A percentile compares a stretch with the other conserved stretches of the same genome.
phyloP scores from a whole-genome alignment of 2,888 invertebrate genomes.

The Habroteleia sp. region DNA sequence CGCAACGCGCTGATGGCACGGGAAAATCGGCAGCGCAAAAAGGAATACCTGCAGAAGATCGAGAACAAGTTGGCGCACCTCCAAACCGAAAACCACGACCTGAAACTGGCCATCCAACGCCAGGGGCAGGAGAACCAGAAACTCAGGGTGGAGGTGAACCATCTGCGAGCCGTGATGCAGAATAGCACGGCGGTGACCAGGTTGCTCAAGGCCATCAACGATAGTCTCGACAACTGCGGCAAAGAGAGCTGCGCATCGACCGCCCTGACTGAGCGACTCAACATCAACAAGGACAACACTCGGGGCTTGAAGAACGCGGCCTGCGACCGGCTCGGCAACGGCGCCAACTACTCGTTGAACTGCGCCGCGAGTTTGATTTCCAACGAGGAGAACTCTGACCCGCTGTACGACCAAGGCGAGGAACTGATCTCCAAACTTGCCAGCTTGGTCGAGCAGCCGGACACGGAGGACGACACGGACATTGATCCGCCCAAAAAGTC shows the following conservation, averaged over 20 bases:
- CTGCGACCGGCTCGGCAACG: not conserved
- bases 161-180: conserved; percentile 82
- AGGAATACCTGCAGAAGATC: conserved; percentile 83
- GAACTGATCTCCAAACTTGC: conserved; percentile 34
- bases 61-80: conserved; percentile 82
- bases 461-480: conserved; percentile 14
- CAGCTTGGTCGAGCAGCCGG: conserved; percentile 32
- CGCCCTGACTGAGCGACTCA: conserved; percentile 40
- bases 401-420: conserved; percentile 51
- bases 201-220: conserved; percentile 81
- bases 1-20: conserved; percentile 85
- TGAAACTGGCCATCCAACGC: conserved; percentile 81
- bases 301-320: not conserved
- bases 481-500: conserved; percentile 14
- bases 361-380: conserved; percentile 34
- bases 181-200: conserved; percentile 83
- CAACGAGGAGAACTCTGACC: conserved; percentile 58
- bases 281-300: conserved; percentile 43
- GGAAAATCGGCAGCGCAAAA: conserved; percentile 84
- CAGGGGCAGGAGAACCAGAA: conserved; percentile 82
- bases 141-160: conserved; percentile 82
- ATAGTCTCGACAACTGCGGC: conserved; percentile 64
- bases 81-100: conserved; percentile 81
- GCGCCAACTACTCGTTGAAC: conserved; percentile 2
- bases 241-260: not conserved